Evolutionary conservation across 2,888 invertebrate species (phyloP), one percentile per base, ranked within the genome.

Genomic region (Lampropteryx suffumata): DNA sequence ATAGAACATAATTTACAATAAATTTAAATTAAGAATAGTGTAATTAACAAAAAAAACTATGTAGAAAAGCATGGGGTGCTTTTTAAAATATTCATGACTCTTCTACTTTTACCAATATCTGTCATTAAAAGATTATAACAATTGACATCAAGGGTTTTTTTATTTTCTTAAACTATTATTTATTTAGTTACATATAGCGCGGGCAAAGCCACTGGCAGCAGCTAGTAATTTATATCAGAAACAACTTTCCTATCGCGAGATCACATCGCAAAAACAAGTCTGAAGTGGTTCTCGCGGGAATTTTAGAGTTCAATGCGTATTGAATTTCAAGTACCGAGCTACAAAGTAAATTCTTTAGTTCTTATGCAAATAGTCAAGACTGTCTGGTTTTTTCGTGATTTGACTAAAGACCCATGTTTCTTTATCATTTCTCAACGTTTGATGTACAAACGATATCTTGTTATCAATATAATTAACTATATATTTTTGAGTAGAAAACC

Each of bases 231-330:
- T 40, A 40, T 34, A 33, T 14, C 17, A 8, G 11, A 12, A 44
- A 26, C 37, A 12, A 37, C 30, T 30, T 37, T 32, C 4, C 30
- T 17, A 14, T 30, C 24, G 37, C 8, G 26, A 30, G 26, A 45
- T 30, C 29, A 36, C 24, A 32, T 37, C 14, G 37, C 45, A 14
- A 45, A 45, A 37, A 45, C 13, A 34, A 35, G 43, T 27, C 27
- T 43, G 14, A 34, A 10, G 26, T 30, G 30, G 37, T 36, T 24
- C 45, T 32, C 36, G 11, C 26, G 37, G 6, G 37, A 32, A 24
- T 24, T 24, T 10, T 32, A 37, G 37, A 37, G 32, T 37, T 37
- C 37, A 32, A 37, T 45, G 45, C 36, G 45, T 45, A 45, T 37
- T 37, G 45, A 45, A 45, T 45, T 37, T 37, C 32, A 37, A 45